Conservation (phyloP, 1,140 invertebrate genomes). For the Cherax quadricarinatus region DNA sequence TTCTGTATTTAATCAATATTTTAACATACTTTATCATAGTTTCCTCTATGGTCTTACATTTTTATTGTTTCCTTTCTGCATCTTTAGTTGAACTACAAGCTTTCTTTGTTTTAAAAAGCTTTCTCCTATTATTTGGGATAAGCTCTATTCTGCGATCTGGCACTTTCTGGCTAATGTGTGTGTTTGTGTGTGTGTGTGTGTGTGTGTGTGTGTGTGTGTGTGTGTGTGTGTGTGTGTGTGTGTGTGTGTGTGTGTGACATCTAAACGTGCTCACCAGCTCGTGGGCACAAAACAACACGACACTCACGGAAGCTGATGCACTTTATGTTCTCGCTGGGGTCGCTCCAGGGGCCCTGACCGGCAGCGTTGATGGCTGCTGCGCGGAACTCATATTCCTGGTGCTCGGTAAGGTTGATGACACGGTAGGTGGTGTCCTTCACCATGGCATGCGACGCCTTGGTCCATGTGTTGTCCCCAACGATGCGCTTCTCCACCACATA, state of each 20-base stretch:
- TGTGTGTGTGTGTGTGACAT: background rate
- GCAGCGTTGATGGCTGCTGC: conserved; percentile 97
- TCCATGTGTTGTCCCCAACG: conserved; percentile 90
- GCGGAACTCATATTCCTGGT: conserved; percentile 98
- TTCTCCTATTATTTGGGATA: too few species aligned
- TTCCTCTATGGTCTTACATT: too few species aligned
- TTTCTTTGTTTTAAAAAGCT: too few species aligned
- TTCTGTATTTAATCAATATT: too few species aligned
- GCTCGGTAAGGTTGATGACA: conserved; percentile 92
- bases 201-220: background rate
- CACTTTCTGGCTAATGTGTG: too few species aligned
- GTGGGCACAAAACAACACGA: background rate
- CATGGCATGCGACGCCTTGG: conserved; percentile 89
- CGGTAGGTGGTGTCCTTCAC: conserved; percentile 88
- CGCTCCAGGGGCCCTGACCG: conserved; percentile 93
- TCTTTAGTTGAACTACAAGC: too few species aligned
- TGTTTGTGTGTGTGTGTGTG: background rate
- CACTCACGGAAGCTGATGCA: conserved; percentile 74
- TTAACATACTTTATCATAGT: too few species aligned
- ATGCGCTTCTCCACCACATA: conserved; percentile 95
- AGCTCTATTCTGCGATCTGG: too few species aligned
- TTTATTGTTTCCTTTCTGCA: too few species aligned
- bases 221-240: background rate
- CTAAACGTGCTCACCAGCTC: too few species aligned
- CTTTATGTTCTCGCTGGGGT: conserved; percentile 92